A percentile compares a stretch with the other conserved stretches of the same genome.
phyloP scores from a whole-genome alignment of 2,888 invertebrate species.

The Drosophila multiciliata region DNA sequence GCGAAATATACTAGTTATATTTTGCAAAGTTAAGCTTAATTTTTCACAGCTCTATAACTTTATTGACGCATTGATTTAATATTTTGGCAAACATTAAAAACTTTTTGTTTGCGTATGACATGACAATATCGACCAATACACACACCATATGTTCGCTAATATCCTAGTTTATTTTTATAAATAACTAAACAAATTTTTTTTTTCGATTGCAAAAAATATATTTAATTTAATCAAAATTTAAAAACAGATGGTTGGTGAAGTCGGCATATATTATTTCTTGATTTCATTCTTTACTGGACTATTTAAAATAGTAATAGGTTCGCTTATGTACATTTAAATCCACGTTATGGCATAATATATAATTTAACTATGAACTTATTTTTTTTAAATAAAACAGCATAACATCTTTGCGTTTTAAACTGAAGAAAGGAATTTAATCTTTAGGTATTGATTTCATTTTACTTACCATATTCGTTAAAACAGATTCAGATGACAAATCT shows the following conservation, averaged over 20 bases:
- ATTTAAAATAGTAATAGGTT: not conserved
- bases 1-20: not conserved
- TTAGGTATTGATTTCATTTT: not conserved
- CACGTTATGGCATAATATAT: not conserved
- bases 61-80: not conserved
- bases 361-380: not conserved
- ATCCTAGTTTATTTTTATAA: not conserved
- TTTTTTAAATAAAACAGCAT: not conserved
- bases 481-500: constrained; percentile 2
- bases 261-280: not conserved
- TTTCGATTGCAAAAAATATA: not conserved
- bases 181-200: not conserved
- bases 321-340: not conserved
- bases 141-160: not conserved
- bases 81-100: not conserved
- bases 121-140: not conserved
- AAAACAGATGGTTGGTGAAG: not conserved
- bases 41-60: not conserved
- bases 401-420: not conserved
- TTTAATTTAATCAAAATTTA: not conserved
- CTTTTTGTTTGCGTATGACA: not conserved
- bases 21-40: not conserved
- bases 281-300: not conserved
- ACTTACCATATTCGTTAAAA: constrained; percentile 52
- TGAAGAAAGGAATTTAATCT: not conserved